These are phyloP conservation scores for Hermatobates lingyangjiaoensis DNA, from an alignment of 1,140 invertebrate genomes.

Conservation along the genomic window DNA sequence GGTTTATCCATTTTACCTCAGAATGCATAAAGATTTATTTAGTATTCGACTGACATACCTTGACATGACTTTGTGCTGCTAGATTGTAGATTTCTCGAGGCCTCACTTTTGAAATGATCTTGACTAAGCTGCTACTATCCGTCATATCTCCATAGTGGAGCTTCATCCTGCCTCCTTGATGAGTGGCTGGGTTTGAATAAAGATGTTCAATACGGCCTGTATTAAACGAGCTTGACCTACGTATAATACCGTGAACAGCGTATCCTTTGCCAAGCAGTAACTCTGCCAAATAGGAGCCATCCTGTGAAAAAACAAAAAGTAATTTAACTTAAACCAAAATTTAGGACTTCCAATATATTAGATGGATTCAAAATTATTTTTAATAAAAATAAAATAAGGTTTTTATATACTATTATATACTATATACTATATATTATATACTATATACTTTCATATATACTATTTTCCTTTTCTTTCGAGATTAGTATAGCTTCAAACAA, in stretches of 20 bases:
- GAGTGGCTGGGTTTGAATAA: conserved; percentile 71
- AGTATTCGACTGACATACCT: too few species aligned
- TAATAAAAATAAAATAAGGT: conserved; percentile 1
- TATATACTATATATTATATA: too few species aligned
- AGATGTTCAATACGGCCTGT: conserved; percentile 89
- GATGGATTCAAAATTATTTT: conserved; percentile 1
- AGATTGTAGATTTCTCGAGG: conserved; percentile 97
- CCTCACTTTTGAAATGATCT: conserved; percentile 68
- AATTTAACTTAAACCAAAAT: conserved; percentile 6
- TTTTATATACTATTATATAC: too few species aligned
- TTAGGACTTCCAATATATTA: not conserved
- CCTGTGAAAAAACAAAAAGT: conserved; percentile 52
- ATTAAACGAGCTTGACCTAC: conserved; percentile 91
- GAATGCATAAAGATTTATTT: too few species aligned
- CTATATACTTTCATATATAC: too few species aligned
- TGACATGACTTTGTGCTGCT: conserved; percentile 98
- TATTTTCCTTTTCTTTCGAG: too few species aligned
- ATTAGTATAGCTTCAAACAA: too few species aligned
- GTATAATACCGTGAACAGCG: conserved; percentile 87
- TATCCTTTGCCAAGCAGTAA: conserved; percentile 88
- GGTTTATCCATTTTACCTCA: too few species aligned
- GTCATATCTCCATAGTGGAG: conserved; percentile 99
- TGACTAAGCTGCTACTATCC: conserved; percentile 90
- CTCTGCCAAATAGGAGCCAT: conserved; percentile 97
- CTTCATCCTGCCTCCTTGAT: conserved; percentile 70